phyloP scores from a whole-genome alignment of 2,797 vertebrate species.

The Percopsis omiscomaycus region DNA sequence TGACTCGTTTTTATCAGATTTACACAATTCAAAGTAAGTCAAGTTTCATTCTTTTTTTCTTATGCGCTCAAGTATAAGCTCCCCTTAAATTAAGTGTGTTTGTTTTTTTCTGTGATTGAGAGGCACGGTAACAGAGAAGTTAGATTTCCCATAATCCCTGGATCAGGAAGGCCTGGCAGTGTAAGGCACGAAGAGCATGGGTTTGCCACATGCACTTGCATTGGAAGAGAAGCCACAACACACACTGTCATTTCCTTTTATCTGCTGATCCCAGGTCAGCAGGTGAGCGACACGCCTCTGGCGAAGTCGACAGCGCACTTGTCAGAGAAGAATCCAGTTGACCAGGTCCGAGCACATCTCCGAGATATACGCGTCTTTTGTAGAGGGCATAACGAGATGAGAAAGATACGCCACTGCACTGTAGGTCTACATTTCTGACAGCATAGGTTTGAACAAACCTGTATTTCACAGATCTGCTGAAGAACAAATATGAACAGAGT shows the following conservation, averaged over 20 bases:
- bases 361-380: too few relatives aligned
- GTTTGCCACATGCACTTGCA: conserved; percentile 24
- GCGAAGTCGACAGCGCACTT: conserved; percentile 13
- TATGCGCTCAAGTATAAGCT: neutral
- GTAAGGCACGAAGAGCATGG: conserved; percentile 22
- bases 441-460: neutral
- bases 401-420: too few relatives aligned
- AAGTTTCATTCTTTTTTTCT: neutral
- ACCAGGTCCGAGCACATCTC: too few relatives aligned
- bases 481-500: neutral
- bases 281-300: conserved; percentile 27
- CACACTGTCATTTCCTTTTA: conserved; percentile 55
- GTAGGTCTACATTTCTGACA: neutral
- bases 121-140: conserved; percentile 13
- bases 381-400: too few relatives aligned
- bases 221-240: conserved; percentile 45
- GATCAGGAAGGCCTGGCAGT: conserved; percentile 56
- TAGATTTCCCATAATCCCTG: conserved; percentile 39
- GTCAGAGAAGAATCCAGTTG: too few relatives aligned
- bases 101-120: conserved; percentile 30
- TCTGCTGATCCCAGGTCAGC: conserved; percentile 51
- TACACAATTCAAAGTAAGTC: neutral
- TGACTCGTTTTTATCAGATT: neutral
- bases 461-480: conserved; percentile 1
- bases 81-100: conserved; percentile 4